Percentiles rank a stretch among this genome's conserved stretches.
These are phyloP conservation scores for Bombus confusus DNA, from an alignment of 1,140 invertebrate species.

Conservation along the genomic window DNA sequence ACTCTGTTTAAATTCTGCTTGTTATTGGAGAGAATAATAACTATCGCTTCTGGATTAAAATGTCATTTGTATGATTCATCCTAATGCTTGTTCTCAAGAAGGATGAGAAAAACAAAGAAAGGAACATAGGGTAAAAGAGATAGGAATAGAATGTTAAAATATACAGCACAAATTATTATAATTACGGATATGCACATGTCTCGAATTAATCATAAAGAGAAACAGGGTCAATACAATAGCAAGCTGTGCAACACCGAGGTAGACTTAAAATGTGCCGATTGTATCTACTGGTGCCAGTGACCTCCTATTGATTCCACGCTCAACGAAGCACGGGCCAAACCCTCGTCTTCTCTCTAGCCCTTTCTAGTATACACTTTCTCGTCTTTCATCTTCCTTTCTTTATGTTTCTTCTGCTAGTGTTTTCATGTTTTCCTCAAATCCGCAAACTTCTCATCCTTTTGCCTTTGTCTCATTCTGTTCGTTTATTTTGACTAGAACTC, in stretches of 20 bases:
- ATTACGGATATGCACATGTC: slow-evolving; percentile 8
- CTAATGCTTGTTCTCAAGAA: background rate
- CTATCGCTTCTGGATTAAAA: background rate
- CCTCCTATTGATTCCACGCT: slow-evolving; percentile 81
- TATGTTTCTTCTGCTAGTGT: slow-evolving; percentile 34
- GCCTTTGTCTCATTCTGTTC: background rate
- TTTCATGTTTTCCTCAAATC: slow-evolving; percentile 32
- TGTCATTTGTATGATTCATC: background rate
- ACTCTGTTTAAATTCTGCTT: background rate
- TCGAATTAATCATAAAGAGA: slow-evolving; percentile 38
- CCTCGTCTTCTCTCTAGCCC: slow-evolving; percentile 44
- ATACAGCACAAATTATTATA: background rate
- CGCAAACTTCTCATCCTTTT: slow-evolving; percentile 22
- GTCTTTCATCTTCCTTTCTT: slow-evolving; percentile 26
- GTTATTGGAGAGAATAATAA: background rate
- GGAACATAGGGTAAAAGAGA: background rate
- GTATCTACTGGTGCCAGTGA: slow-evolving; percentile 82
- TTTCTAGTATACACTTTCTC: slow-evolving; percentile 30
- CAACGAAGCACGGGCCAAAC: slow-evolving; percentile 76
- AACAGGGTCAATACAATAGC: slow-evolving; percentile 49
- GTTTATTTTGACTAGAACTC: slow-evolving; percentile 15
- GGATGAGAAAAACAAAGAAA: background rate
- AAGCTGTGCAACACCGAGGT: slow-evolving; percentile 40
- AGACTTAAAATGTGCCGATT: slow-evolving; percentile 79
- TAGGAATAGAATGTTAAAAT: slow-evolving; percentile 25